Evolutionary conservation across 2,113 vertebrate genomes (phyloP), one percentile per base, ranked within the genome.

Genomic region (Noturus placidus): DNA sequence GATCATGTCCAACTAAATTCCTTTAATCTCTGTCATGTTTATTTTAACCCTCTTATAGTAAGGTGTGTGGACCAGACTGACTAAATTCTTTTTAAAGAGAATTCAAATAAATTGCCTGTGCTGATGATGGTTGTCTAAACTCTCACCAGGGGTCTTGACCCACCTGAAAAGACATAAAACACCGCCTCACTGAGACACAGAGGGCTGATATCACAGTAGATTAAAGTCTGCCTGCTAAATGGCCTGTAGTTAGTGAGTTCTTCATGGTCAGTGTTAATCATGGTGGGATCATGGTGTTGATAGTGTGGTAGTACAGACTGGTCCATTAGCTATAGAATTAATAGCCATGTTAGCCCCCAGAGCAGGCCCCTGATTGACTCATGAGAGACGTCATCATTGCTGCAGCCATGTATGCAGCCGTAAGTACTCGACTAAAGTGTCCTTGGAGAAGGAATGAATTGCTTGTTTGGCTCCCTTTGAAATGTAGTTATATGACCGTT

Each of bases 231-330:
- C 69, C 88, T 92, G 92, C 91, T 92, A 92, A 92, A 92, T 90
- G 87, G 87, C 87, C 82, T 90, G 87, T 87, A 87, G 63, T 84
- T 84, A 89, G 92, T 93, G 92, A 92, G 90, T 90, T 81, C 89
- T 92, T 91, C 93, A 94, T 86, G 87, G 89, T 92, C 86, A 77
- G 61, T 90, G 91, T 90, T 94, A 94, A 94, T 94, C 93, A 92
- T 92, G 86, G 88, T 91, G 90, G 93, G 91, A 93, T 93, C 89
- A 88, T 89, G 82, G 86, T 88, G 35, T 84, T 89, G 91, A 92
- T 90, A 90, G 90, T 87, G 88, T 86, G 70, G 89, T 54, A 88
- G 78, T 88, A 89, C 91, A 88, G 90, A 90, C 86, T 89, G 89
- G 87, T 89, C 90, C 92, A 88, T 72, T 72, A 89, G 89, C 90